Base-by-base conservation (phyloP, 2,888 invertebrate species). In the Plagodis pulveraria region DNA sequence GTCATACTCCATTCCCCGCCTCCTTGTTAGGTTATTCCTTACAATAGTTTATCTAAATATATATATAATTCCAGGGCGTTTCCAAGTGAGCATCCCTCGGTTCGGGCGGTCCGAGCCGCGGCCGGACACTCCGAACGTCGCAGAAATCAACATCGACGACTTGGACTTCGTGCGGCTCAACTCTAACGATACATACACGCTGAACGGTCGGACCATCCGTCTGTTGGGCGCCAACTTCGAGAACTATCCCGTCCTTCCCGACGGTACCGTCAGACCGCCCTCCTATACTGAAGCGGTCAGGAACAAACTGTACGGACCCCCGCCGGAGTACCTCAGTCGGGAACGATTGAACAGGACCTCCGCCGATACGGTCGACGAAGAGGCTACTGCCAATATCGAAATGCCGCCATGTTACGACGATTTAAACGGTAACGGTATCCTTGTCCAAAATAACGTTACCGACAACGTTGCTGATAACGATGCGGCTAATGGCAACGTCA, bases 341-440 rank as follows among this genome's bases (percentile, higher is more conserved):
- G 89, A 89, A 10, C 77, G 74, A 0, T 58, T 89, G 0, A 78
- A 86, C 35, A 56, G 62, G 0, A 45, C 55, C 2, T 55, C 47
- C 12, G 50, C 66, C 0, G 69, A 72, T 0, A 74, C 71, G 0
- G 81, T 73, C 0, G 89, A 87, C 35, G 78, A 78, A 22, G 86
- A 86, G 51, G 89, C 89, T 0, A 74, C 83, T 1, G 81, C 51
- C 63, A 89, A 89, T 38, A 55, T 89, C 0, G 91, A 91, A 72
- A 83, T 89, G 88, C 91, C 91, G 0, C 91, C 91, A 0, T 70
- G 86, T 6, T 91, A 92, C 53, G 89, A 91, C 0, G 91, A 91
- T 0, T 54, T 90, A 8, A 57, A 52, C 22, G 61, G 50, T 7
- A 66, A 62, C 51, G 54, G 38, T 6, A 58, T 22, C 8, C 2